phyloP scores from a whole-genome alignment of 1,140 invertebrate genomes.

The Saccostrea glomerata region DNA sequence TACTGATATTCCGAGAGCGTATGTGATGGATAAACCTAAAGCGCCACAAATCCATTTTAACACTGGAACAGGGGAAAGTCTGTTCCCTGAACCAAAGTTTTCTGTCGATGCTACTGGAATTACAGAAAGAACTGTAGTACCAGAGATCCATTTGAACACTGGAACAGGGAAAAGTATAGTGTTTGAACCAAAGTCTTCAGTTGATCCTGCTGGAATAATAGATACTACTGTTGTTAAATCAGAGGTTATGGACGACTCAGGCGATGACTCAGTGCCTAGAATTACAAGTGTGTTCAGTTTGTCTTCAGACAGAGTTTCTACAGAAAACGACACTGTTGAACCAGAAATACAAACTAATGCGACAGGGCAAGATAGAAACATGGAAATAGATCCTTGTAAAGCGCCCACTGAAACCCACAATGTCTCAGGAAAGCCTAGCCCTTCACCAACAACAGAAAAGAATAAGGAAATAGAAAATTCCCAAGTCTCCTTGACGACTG shows the following conservation, averaged over 20 bases:
- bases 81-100: too few species aligned
- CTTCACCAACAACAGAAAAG: background rate
- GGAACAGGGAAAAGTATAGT: too few species aligned
- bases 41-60: background rate
- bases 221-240: background rate
- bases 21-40: background rate
- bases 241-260: background rate
- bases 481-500: background rate
- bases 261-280: background rate
- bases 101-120: background rate
- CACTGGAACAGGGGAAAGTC: too few species aligned
- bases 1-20: background rate
- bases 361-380: background rate
- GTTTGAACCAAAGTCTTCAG: too few species aligned
- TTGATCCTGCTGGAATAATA: background rate
- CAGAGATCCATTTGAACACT: background rate
- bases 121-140: background rate
- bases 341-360: background rate
- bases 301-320: background rate
- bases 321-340: background rate
- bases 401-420: background rate
- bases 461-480: background rate
- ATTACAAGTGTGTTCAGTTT: constrained; percentile 18
- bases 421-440: background rate
- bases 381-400: background rate